Conservation (phyloP, 2,113 vertebrate genomes). For the Istiophorus platypterus region DNA sequence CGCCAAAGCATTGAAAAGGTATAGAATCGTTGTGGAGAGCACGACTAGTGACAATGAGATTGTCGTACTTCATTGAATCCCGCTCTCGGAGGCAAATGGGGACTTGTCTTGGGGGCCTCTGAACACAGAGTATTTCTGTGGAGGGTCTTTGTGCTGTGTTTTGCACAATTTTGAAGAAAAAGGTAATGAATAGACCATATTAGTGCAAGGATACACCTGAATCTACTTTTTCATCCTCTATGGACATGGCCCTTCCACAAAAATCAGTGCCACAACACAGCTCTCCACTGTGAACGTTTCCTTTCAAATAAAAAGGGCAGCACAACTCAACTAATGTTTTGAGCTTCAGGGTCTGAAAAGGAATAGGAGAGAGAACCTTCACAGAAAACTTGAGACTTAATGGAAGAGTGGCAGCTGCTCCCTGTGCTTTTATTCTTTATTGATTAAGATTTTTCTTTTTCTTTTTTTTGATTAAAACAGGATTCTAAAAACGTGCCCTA, state of each 20-base stretch:
- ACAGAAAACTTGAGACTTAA: constrained; percentile 7
- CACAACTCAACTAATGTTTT: constrained; percentile 17
- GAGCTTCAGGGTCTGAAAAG: constrained; percentile 19
- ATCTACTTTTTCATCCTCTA: constrained; percentile 22
- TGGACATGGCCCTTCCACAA: constrained; percentile 32
- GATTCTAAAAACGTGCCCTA: too few species aligned
- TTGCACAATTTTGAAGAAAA: constrained; percentile 41
- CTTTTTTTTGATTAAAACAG: background rate
- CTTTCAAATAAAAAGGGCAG: constrained; percentile 16
- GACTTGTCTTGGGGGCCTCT: constrained; percentile 47
- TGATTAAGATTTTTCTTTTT: too few species aligned
- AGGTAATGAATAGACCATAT: constrained; percentile 54
- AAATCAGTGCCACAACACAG: constrained; percentile 42
- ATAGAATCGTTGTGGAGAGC: constrained; percentile 36
- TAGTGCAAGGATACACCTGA: constrained; percentile 28
- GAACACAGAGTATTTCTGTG: constrained; percentile 15
- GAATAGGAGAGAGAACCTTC: too few species aligned
- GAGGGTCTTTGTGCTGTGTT: constrained; percentile 46
- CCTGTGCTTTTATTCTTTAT: background rate
- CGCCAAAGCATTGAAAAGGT: constrained; percentile 35
- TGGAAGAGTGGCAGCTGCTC: constrained; percentile 19
- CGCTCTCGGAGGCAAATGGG: constrained; percentile 37
- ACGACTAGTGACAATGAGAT: constrained; percentile 53
- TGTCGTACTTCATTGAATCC: constrained; percentile 66
- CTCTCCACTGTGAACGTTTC: constrained; percentile 42